These are phyloP conservation scores for Silurus glanis DNA, from an alignment of 2,113 vertebrate species.

Conservation along the genomic window DNA sequence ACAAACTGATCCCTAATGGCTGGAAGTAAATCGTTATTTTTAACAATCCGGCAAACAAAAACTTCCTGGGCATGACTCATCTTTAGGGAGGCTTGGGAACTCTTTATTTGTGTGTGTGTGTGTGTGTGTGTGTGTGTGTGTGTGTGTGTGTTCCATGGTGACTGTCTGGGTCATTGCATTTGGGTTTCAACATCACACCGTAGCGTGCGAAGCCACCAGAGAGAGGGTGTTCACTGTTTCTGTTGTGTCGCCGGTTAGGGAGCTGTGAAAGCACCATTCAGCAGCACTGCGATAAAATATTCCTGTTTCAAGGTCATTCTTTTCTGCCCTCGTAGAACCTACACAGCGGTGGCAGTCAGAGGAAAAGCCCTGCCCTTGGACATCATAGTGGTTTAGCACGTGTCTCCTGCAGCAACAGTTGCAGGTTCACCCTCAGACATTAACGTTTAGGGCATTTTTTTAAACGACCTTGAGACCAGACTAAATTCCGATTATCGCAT, in stretches of 20 bases:
- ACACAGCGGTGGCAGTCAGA: neutral
- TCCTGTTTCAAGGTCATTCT: neutral
- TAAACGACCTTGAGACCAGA: no score
- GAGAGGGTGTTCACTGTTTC: neutral
- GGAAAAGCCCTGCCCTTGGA: neutral
- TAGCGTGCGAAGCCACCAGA: neutral
- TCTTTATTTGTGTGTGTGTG: neutral
- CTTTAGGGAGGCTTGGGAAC: slow-evolving; percentile 10
- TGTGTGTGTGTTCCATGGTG: neutral
- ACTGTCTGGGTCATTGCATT: slow-evolving; percentile 14
- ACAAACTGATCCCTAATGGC: neutral
- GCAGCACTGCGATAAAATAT: neutral
- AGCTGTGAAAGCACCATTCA: neutral
- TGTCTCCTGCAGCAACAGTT: no score
- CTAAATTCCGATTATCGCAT: no score
- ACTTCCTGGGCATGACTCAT: slow-evolving; percentile 34
- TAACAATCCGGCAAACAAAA: slow-evolving; percentile 22
- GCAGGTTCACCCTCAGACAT: no score
- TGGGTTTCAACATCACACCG: slow-evolving; percentile 23
- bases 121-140: neutral
- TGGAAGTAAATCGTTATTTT: slow-evolving; percentile 14
- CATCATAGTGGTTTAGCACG: no score
- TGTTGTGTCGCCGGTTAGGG: neutral
- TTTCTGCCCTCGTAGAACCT: neutral
- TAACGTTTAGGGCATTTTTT: no score